Percentiles rank a stretch among this genome's conserved stretches.
phyloP scores from a whole-genome alignment of 2,113 vertebrate genomes.

The Antennarius striatus region DNA sequence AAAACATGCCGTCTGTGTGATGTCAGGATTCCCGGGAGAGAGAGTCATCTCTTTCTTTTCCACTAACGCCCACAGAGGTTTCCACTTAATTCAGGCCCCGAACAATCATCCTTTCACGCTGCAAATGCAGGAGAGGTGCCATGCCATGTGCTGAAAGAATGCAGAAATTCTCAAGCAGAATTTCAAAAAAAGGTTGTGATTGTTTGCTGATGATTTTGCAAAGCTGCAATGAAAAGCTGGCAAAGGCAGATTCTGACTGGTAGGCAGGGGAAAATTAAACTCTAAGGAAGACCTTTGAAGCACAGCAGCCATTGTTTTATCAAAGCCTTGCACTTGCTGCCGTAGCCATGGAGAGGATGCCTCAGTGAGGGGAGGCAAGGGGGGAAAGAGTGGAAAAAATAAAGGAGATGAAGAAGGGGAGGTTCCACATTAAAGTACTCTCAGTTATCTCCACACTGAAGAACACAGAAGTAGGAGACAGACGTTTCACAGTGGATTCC shows the following conservation, averaged over 20 bases:
- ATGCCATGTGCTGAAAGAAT: slow-evolving; percentile 47
- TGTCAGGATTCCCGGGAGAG: slow-evolving; percentile 65
- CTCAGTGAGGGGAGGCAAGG: slow-evolving; percentile 27
- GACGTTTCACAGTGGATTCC: slow-evolving; percentile 75
- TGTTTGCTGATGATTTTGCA: slow-evolving; percentile 28
- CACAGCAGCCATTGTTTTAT: slow-evolving; percentile 44
- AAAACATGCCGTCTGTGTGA: slow-evolving; percentile 59
- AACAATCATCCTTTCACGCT: slow-evolving; percentile 68
- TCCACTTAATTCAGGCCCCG: slow-evolving; percentile 56
- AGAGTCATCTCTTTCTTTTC: slow-evolving; percentile 67
- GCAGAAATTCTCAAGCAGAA: slow-evolving; percentile 43
- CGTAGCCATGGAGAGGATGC: slow-evolving; percentile 33
- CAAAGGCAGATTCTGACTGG: slow-evolving; percentile 14
- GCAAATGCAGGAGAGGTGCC: slow-evolving; percentile 27
- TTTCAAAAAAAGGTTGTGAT: slow-evolving; percentile 46
- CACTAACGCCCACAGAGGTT: slow-evolving; percentile 62
- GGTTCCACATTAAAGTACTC: slow-evolving; percentile 54
- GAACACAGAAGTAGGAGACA: slow-evolving; percentile 43
- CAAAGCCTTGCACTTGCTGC: slow-evolving; percentile 47
- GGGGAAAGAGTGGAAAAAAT: slow-evolving; percentile 11
- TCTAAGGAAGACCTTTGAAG: slow-evolving; percentile 52
- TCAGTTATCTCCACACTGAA: slow-evolving; percentile 56
- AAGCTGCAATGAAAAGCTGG: slow-evolving; percentile 21
- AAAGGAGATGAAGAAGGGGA: slow-evolving; percentile 30
- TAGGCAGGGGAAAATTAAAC: slow-evolving; percentile 32